These are phyloP conservation scores for Hippasteria phrygiana DNA, from an alignment of 53 echinoderm and acorn worm species.

Conservation along the genomic window DNA sequence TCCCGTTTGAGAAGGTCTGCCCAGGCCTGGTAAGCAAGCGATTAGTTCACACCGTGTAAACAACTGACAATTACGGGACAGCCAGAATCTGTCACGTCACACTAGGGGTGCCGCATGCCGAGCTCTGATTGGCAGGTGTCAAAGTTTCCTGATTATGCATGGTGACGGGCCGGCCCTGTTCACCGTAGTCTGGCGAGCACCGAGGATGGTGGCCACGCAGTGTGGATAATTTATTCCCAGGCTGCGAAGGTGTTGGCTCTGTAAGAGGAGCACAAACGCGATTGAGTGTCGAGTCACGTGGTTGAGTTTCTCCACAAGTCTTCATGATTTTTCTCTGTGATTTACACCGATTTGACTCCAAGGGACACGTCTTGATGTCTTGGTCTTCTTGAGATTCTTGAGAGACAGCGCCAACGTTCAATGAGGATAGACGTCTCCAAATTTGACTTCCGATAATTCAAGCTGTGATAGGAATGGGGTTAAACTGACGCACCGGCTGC, in stretches of 20 bases:
- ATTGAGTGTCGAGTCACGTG: constrained; percentile 25
- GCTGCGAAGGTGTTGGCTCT: not conserved
- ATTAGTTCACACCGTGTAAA: constrained; percentile 41
- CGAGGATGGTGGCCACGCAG: not conserved
- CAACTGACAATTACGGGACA: constrained; percentile 51
- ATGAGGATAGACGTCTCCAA: constrained; percentile 15
- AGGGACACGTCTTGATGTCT: not conserved
- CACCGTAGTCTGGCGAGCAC: not conserved
- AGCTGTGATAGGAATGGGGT: constrained; percentile 44
- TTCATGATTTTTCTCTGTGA: not conserved
- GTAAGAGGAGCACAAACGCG: not conserved
- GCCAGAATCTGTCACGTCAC: constrained; percentile 30
- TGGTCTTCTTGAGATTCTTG: not conserved
- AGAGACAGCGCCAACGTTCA: not conserved
- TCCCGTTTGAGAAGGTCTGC: constrained; percentile 15
- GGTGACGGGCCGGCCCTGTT: not conserved
- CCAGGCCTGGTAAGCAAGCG: constrained; percentile 39
- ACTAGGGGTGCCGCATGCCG: constrained; percentile 9
- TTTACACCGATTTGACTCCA: too few species aligned
- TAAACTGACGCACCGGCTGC: not conserved
- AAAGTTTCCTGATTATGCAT: constrained; percentile 8
- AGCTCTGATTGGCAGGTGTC: constrained; percentile 53
- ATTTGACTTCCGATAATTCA: constrained; percentile 20
- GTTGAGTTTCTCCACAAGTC: not conserved
- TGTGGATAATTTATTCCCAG: not conserved